These are phyloP conservation scores for Hemiscyllium ocellatum DNA, from an alignment of 2,113 vertebrate genomes.

Conservation along the genomic window DNA sequence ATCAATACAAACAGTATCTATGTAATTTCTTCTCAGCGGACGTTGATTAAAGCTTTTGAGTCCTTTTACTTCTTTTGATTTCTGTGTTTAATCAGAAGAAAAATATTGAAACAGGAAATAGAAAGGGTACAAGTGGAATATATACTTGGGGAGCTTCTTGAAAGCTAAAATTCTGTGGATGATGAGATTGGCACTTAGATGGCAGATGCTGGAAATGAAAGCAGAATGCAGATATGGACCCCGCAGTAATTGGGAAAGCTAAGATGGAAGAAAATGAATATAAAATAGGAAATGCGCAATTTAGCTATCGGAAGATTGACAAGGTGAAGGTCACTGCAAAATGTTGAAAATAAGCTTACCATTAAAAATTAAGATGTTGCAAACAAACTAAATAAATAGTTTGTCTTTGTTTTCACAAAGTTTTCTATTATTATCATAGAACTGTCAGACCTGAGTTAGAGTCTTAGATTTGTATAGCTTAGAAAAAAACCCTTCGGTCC, in stretches of 20 bases:
- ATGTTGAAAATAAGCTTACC: background rate
- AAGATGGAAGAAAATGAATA: background rate
- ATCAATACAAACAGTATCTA: background rate
- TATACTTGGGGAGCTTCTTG: background rate
- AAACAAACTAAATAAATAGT: background rate
- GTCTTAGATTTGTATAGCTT: too few relatives aligned
- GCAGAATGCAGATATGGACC: background rate
- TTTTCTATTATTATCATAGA: background rate
- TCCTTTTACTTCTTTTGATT: background rate
- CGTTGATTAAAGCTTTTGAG: background rate
- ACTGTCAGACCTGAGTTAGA: background rate
- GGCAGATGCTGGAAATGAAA: background rate
- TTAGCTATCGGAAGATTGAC: background rate
- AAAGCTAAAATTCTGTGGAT: background rate
- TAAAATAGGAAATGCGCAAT: background rate
- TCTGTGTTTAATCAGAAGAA: background rate
- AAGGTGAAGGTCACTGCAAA: background rate
- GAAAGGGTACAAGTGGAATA: background rate
- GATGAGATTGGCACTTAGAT: background rate
- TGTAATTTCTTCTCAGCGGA: background rate
- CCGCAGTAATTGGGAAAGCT: background rate
- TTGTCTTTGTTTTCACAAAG: background rate
- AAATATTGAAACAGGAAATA: background rate
- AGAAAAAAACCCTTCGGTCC: too few relatives aligned
- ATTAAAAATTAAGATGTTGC: background rate